These are phyloP conservation scores for Scaptomyza caliginosa DNA, from an alignment of 2,888 invertebrate species.

Conservation along the genomic window DNA sequence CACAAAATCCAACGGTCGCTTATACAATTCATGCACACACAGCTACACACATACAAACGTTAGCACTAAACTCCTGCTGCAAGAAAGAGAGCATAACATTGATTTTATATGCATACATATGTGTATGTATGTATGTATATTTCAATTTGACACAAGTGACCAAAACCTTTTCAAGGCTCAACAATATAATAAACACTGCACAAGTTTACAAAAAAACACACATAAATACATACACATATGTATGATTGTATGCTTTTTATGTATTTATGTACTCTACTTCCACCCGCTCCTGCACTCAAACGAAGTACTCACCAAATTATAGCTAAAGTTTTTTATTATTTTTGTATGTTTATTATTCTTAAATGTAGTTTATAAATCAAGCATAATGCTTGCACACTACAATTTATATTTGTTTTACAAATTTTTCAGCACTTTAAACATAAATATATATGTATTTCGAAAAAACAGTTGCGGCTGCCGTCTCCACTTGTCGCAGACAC, in stretches of 20 bases:
- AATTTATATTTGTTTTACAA: not conserved
- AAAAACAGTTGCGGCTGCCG: slow-evolving; percentile 8
- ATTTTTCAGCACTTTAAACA: slow-evolving; percentile 24
- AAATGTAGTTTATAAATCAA: not conserved
- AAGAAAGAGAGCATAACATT: slow-evolving; percentile 57
- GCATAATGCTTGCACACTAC: not conserved
- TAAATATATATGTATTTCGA: slow-evolving; percentile 23
- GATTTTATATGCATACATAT: slow-evolving; percentile 60
- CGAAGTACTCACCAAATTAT: slow-evolving; percentile 43
- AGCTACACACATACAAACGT: not conserved
- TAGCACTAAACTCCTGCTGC: slow-evolving; percentile 5
- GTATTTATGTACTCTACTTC: not conserved
- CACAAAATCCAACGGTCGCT: slow-evolving; percentile 13
- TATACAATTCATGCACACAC: slow-evolving; percentile 28
- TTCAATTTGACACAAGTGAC: slow-evolving; percentile 32
- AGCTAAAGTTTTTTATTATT: not conserved
- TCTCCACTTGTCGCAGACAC: slow-evolving; percentile 35
- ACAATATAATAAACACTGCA: slow-evolving; percentile 20
- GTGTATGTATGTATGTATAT: slow-evolving; percentile 18
- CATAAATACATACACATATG: not conserved
- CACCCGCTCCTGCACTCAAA: not conserved
- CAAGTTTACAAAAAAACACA: not conserved
- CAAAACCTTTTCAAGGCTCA: slow-evolving; percentile 60
- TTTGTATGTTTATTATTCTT: slow-evolving; percentile 7
- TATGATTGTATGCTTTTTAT: not conserved